Evolutionary conservation across 1,140 invertebrate species (phyloP).

Genomic region (Popillia japonica): DNA sequence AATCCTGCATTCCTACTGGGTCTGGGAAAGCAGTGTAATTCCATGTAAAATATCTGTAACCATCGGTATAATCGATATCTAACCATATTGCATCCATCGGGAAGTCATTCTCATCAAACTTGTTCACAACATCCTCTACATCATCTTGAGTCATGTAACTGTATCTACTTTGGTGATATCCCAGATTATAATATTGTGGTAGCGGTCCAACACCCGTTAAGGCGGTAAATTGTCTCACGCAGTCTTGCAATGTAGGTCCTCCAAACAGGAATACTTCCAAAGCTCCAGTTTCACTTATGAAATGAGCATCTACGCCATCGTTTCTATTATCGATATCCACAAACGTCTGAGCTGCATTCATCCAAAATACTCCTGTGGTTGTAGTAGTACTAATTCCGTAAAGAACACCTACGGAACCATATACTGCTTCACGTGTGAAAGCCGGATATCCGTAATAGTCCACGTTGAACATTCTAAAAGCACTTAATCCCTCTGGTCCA

Average conservation of each 20-base stretch:
- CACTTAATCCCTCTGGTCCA: conserved; percentile 73
- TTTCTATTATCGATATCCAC: conserved; percentile 84
- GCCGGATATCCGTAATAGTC: conserved; percentile 98
- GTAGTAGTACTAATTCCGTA: conserved; percentile 84
- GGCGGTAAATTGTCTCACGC: conserved; percentile 83
- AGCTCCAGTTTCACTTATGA: conserved; percentile 92
- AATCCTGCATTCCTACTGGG: neutral
- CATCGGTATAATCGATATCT: conserved; percentile 81
- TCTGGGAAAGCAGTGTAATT: conserved; percentile 56
- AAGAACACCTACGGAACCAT: conserved; percentile 91
- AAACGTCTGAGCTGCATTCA: conserved; percentile 98
- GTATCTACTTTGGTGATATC: conserved; percentile 79
- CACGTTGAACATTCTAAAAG: conserved; percentile 95
- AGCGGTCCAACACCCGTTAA: conserved; percentile 78
- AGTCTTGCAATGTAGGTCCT: conserved; percentile 83
- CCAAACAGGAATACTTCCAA: conserved; percentile 91
- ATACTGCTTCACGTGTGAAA: conserved; percentile 91
- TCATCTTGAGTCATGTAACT: conserved; percentile 81
- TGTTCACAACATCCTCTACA: conserved; percentile 65
- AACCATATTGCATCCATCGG: conserved; percentile 79
- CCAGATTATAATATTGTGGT: conserved; percentile 64
- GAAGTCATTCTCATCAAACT: conserved; percentile 69
- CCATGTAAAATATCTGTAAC: conserved; percentile 77
- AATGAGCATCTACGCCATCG: conserved; percentile 73
- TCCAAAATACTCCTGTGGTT: conserved; percentile 92